Evolutionary conservation across 2,797 vertebrate genomes (phyloP), one percentile per base, ranked within the genome.

Genomic region (Pseudochromis fuscus): DNA sequence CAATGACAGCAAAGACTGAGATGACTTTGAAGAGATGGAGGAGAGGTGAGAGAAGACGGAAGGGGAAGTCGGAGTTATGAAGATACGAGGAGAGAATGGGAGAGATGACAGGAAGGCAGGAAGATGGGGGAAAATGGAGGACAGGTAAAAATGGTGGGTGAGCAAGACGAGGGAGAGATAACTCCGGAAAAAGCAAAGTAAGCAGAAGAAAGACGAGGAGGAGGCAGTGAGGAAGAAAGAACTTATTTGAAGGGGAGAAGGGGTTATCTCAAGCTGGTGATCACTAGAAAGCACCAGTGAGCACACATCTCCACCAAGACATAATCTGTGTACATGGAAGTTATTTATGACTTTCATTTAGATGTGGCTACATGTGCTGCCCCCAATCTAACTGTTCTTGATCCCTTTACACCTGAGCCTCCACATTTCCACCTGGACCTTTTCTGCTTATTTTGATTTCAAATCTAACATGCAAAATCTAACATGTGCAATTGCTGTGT

Each of bases 21-120:
- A 87, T 77, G 82, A 83, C 87, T 89, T 90, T 87, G 87, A 90
- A 83, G 83, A 80, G 82, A 72, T 8, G 73, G 86, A 57, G 68
- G 72, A 68, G 63, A 71, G 72, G 45, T 27, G 31, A 72, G 68
- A 27, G 44, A 52, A 71, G 77, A 78, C 35, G 33, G 85, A 75
- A 74, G 53, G 65, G 69, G 74, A 75, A 65, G 78, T 45, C 25
- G 10, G 70, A 77, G 78, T 75, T 78, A 71, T 63, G 72, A 71
- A 81, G 75, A 72, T 77, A 70, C 49, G 42, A 63, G 55, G 71
- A 80, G 46, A 45, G 56, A 56, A 67, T 27, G 18, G 30, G 30
- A 50, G 33, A 60, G 61, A 68, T 72, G 67, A 74, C 65, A 77
- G 75, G 61, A 65, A 55, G 49, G 50, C 49, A 60, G 23, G 49